These are phyloP conservation scores for Tenthredo livida DNA, from an alignment of 2,888 invertebrate genomes.

Conservation along the genomic window DNA sequence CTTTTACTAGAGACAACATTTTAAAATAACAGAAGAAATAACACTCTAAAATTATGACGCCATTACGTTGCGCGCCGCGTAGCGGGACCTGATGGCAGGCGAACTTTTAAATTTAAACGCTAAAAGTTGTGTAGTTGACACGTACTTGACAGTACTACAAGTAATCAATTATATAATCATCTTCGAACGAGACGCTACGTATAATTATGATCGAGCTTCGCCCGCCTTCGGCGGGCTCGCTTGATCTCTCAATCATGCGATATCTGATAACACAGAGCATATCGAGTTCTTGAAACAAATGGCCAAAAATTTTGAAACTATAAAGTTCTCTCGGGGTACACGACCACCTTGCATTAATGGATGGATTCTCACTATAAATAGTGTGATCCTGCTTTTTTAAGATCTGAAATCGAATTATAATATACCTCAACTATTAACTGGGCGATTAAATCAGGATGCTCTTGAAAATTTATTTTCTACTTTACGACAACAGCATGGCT, in stretches of 20 bases:
- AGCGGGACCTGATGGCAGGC: too few relatives aligned
- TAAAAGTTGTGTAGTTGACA: too few relatives aligned
- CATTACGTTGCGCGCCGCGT: too few relatives aligned
- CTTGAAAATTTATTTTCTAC: conserved; percentile 11
- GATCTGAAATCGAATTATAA: background rate
- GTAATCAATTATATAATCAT: too few relatives aligned
- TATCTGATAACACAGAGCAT: background rate
- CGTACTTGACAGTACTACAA: too few relatives aligned
- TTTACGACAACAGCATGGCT: conserved; percentile 27
- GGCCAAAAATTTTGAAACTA: background rate
- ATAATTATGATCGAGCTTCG: too few relatives aligned
- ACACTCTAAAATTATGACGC: too few relatives aligned
- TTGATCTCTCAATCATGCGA: background rate
- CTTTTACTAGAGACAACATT: too few relatives aligned
- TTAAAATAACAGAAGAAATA: too few relatives aligned
- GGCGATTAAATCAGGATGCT: conserved; percentile 33
- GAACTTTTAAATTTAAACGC: too few relatives aligned
- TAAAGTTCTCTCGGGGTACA: background rate
- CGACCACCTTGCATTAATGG: conserved; percentile 21
- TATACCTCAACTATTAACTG: background rate
- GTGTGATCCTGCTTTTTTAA: background rate
- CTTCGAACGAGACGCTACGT: too few relatives aligned
- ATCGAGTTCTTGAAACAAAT: background rate
- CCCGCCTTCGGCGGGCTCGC: too few relatives aligned
- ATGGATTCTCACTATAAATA: background rate